Base-by-base conservation (phyloP, 2,888 invertebrate species). In the Salticus scenicus region DNA sequence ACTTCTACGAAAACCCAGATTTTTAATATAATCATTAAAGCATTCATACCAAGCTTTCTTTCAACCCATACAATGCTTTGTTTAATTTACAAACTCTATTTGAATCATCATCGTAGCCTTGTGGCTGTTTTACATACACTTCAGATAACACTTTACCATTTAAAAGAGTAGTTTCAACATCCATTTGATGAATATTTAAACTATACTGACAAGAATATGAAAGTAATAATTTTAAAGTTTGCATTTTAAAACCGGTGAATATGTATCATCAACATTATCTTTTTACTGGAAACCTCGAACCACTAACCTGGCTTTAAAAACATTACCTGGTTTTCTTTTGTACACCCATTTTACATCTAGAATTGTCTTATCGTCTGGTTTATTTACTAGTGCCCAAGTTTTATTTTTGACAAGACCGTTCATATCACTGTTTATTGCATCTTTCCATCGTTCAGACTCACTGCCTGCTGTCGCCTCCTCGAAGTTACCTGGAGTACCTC, bases 11-110 rank as follows among this genome's bases (percentile, higher is more conserved):
- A 47, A 47, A 1, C 47, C 47, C 4, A 47, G 47, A 47, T n/a
- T 47, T 47, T 47, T n/a, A 47, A 47, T 47, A 47, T 1, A 47
- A 47, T 1, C 47, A 47, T 47, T 47, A 47, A 47, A 47, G n/a
- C 1, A 47, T 47, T 47, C 47, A 4, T 47, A 47, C 47, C 47
- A 47, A 47, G 47, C 47, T 47, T n/a, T 47, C 47, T 47, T 47
- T 47, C n/a, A 47, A n/a, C 14, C 47, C 47, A 47, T 47, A 47
- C n/a, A 47, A 47, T 47, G 47, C n/a, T n/a, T n/a, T n/a, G n/a
- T n/a, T n/a, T n/a, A n/a, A n/a, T n/a, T n/a, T n/a, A n/a, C n/a
- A n/a, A 47, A 47, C 47, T 17, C 47, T 1, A 47, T 47, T 47
- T 14, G 47, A 47, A 17, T 47, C 47, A 47, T 47, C 47, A 47